Evolutionary conservation across 2,113 vertebrate species (phyloP).

Genomic region (Cyprinus carpio): DNA sequence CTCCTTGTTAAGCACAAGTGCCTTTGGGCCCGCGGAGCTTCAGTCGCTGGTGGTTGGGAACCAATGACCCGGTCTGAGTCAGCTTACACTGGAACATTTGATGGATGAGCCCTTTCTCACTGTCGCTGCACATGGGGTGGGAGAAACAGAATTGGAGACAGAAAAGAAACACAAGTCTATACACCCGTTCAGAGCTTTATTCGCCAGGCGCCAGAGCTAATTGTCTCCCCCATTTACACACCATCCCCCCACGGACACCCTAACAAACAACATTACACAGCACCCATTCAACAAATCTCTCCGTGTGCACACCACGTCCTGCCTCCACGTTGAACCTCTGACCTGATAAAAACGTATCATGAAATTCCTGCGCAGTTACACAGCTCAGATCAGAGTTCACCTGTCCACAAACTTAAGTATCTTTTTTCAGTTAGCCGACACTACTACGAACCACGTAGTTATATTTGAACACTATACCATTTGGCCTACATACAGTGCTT

Average conservation of each 20-base stretch:
- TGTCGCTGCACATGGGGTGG: slow-evolving; percentile 77
- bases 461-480: background rate
- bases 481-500: background rate
- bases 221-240: slow-evolving; percentile 50
- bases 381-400: background rate
- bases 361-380: background rate
- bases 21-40: slow-evolving; percentile 83
- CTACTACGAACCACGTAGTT: background rate
- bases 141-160: slow-evolving; percentile 35
- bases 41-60: slow-evolving; percentile 79
- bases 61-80: slow-evolving; percentile 89
- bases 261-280: slow-evolving; percentile 31
- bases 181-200: slow-evolving; percentile 42
- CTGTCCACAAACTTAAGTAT: background rate
- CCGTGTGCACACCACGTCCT: slow-evolving; percentile 10
- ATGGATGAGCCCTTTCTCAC: slow-evolving; percentile 89
- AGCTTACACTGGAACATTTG: slow-evolving; percentile 93
- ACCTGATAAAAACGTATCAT: background rate
- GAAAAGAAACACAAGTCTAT: slow-evolving; percentile 51
- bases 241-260: slow-evolving; percentile 30
- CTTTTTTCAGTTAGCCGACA: background rate
- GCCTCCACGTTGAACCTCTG: slow-evolving; percentile 25
- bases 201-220: slow-evolving; percentile 52
- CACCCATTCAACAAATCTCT: slow-evolving; percentile 30
- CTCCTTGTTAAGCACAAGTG: slow-evolving; percentile 78